Evolutionary conservation across 2,888 invertebrate species (phyloP), one percentile per base, ranked within the genome.

Genomic region (Drosophila mercatorum): DNA sequence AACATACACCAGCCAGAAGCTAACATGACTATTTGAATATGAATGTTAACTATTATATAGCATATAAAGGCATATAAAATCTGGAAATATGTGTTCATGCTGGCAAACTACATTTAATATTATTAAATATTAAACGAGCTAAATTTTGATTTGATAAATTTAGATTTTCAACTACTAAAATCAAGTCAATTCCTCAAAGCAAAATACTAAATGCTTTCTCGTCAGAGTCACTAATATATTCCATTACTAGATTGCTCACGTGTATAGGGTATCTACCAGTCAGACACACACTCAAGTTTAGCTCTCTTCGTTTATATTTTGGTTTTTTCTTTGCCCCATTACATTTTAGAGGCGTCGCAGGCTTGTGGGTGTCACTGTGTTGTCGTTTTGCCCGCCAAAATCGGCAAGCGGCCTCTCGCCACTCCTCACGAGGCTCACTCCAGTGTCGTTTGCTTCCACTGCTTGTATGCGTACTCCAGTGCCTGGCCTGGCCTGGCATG

Each of bases 331-430:
- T 36, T 41, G 52, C 41, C 44, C 56, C 62, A 51, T 57, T 61
- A 67, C 63, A 67, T 67, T 77, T 77, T 56, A 41, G 78, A 75
- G 75, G 71, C 75, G 63, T 72, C 53, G 53, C 68, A 58, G 72
- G 26, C 53, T 49, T 63, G 68, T 73, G 75, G 60, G 66, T 68
- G 78, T 75, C 78, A 76, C 73, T 53, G 49, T 68, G 81, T 75
- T 80, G 78, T 80, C 75, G 72, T 78, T 80, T 80, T 80, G 67
- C 67, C 75, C 80, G 81, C 74, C 77, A 68, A 78, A 78, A 75
- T 78, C 75, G 57, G 52, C 26, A 22, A 36, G 31, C 28, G 26
- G 46, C 40, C 40, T 10, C 40, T 14, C 28, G 4, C 40, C 28
- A 38, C 34, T 1, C 47, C 10, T 8, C 22, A 3, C 34, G 7